Evolutionary conservation across 2,888 invertebrate genomes (phyloP).

Genomic region (Alcis repandata): DNA sequence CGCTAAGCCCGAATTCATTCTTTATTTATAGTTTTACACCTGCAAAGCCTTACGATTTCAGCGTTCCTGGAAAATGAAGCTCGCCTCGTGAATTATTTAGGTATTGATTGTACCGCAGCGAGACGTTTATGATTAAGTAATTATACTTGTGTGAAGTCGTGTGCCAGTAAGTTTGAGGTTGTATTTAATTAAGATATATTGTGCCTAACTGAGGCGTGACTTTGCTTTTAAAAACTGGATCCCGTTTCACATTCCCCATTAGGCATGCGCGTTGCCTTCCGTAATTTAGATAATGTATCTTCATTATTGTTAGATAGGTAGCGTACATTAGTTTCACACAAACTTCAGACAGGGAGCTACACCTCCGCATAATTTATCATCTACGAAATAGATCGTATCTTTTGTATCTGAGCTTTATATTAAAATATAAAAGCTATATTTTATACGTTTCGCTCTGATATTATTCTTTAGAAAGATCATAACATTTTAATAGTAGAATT

Average conservation of each 20-base stretch:
- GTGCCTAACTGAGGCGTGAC: conserved; percentile 73
- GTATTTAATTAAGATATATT: conserved; percentile 82
- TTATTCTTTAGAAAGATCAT: conserved; percentile 6
- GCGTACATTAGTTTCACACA: conserved; percentile 49
- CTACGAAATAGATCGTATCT: conserved; percentile 42
- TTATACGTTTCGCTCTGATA: conserved; percentile 3
- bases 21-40: conserved; percentile 62
- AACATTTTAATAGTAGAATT: conserved; percentile 10
- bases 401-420: conserved; percentile 39
- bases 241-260: conserved; percentile 68
- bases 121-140: conserved; percentile 73
- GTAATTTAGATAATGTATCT: conserved; percentile 61
- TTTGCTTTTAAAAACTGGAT: conserved; percentile 74
- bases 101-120: conserved; percentile 64
- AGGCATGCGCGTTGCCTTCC: conserved; percentile 62
- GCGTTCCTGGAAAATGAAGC: conserved; percentile 45
- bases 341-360: conserved; percentile 46
- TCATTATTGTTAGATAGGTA: conserved; percentile 50
- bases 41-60: conserved; percentile 51
- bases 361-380: conserved; percentile 49
- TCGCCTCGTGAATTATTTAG: conserved; percentile 47
- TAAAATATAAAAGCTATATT: conserved; percentile 26
- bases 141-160: conserved; percentile 55
- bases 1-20: conserved; percentile 58
- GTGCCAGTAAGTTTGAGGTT: conserved; percentile 64